Evolutionary conservation across 2,797 vertebrate species (phyloP).

Genomic region (Labroides dimidiatus): DNA sequence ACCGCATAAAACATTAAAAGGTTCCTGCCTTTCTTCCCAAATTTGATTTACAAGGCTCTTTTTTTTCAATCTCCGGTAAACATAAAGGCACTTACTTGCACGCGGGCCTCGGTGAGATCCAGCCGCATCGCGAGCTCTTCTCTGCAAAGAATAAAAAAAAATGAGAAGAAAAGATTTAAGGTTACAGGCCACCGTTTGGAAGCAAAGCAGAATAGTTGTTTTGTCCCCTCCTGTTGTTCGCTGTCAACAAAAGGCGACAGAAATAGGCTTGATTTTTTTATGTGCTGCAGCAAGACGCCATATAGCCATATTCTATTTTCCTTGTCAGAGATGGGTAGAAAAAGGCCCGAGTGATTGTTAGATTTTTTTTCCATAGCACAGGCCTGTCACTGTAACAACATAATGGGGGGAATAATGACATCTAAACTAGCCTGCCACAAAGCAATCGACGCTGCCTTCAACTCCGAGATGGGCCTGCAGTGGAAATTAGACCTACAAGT

Average conservation of each 20-base stretch:
- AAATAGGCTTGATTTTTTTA: slow-evolving; percentile 69
- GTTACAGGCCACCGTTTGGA: slow-evolving; percentile 69
- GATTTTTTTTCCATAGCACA: slow-evolving; percentile 65
- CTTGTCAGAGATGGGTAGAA: slow-evolving; percentile 76
- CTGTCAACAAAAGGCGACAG: slow-evolving; percentile 77
- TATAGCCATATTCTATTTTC: slow-evolving; percentile 78
- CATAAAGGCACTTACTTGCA: slow-evolving; percentile 90
- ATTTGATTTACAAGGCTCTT: slow-evolving; percentile 58
- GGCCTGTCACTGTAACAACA: slow-evolving; percentile 84
- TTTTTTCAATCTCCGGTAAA: slow-evolving; percentile 44
- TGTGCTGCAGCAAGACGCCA: slow-evolving; percentile 68
- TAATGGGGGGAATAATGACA: slow-evolving; percentile 86
- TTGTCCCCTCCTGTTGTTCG: slow-evolving; percentile 69
- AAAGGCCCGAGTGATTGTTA: slow-evolving; percentile 79
- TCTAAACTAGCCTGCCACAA: slow-evolving; percentile 81
- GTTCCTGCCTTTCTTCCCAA: slow-evolving; percentile 3
- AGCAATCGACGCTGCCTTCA: slow-evolving; percentile 76
- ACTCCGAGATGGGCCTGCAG: slow-evolving; percentile 60
- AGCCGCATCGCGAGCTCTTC: slow-evolving; percentile 98
- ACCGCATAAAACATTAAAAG: slow-evolving; percentile 57
- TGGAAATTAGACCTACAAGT: slow-evolving; percentile 69
- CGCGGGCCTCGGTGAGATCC: slow-evolving; percentile 96
- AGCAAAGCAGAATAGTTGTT: slow-evolving; percentile 72
- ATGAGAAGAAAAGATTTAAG: slow-evolving; percentile 69
- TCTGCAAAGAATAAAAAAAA: slow-evolving; percentile 78